These are phyloP conservation scores for Sarcophaga peregrina DNA, from an alignment of 1,140 invertebrate species.

Conservation along the genomic window DNA sequence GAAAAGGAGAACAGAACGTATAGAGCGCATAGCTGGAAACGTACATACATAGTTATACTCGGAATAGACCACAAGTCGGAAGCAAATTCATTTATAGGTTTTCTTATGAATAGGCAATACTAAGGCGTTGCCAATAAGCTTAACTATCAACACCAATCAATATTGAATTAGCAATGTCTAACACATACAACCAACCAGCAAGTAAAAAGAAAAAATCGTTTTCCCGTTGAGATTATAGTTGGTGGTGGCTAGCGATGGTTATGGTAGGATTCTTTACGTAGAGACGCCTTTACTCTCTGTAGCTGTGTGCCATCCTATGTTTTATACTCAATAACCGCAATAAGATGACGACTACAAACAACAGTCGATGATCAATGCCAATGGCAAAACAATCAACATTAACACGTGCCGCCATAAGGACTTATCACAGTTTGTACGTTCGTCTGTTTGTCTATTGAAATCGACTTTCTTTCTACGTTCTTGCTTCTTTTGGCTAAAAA, in stretches of 20 bases:
- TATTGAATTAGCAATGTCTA: conserved; percentile 42
- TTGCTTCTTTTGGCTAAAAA: not conserved
- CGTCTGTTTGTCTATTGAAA: not conserved
- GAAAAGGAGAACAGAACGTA: not conserved
- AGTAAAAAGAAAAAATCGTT: not conserved
- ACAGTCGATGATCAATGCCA: conserved; percentile 36
- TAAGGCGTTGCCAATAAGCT: conserved; percentile 40
- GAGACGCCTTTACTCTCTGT: not conserved
- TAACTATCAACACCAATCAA: conserved; percentile 45
- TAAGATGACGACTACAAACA: conserved; percentile 13
- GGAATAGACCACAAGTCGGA: conserved; percentile 32
- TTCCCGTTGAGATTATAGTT: not conserved
- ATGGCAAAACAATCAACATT: conserved; percentile 41
- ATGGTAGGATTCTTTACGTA: too few relatives aligned
- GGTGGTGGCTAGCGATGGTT: too few relatives aligned
- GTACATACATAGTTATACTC: too few relatives aligned
- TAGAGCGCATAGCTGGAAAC: not conserved
- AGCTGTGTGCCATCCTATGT: not conserved
- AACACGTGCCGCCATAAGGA: conserved; percentile 39
- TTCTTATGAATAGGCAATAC: conserved; percentile 27
- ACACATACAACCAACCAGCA: too few relatives aligned
- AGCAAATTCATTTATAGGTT: conserved; percentile 40
- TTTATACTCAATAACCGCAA: conserved; percentile 18
- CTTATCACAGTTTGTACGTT: not conserved
- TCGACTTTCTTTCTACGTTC: not conserved